Conservation (phyloP, 35 echinoderm and acorn worm species). For the Lytechinus pictus region DNA sequence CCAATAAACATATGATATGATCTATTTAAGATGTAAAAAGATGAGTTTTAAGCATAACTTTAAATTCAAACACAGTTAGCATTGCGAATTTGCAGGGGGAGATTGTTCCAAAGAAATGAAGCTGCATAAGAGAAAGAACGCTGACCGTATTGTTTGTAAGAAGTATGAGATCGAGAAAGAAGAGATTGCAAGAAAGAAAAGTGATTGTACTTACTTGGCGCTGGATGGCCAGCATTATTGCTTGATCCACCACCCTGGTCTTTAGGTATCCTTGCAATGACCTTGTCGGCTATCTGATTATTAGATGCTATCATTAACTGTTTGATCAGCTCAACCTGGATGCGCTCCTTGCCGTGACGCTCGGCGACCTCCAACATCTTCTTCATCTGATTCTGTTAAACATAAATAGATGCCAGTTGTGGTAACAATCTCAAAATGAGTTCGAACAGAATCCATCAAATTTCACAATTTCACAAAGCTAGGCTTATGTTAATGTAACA, state of each 20-base stretch:
- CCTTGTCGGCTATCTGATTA: constrained; percentile 67
- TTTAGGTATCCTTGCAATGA: constrained; percentile 77
- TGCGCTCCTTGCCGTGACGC: constrained; percentile 65
- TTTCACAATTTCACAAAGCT: too few relatives aligned
- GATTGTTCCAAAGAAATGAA: too few relatives aligned
- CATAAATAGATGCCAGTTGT: not conserved
- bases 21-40: not conserved
- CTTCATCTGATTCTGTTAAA: constrained; percentile 68
- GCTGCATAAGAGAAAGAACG: too few relatives aligned
- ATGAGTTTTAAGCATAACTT: not conserved
- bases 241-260: constrained; percentile 63
- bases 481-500: too few relatives aligned
- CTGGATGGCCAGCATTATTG: not conserved
- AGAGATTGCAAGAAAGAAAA: not conserved
- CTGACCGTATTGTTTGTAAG: too few relatives aligned
- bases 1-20: too few relatives aligned
- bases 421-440: too few relatives aligned
- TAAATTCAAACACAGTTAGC: too few relatives aligned
- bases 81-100: too few relatives aligned
- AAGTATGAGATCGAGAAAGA: too few relatives aligned
- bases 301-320: constrained; percentile 76
- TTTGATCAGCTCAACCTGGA: constrained; percentile 72
- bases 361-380: constrained; percentile 82
- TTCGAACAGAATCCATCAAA: too few relatives aligned
- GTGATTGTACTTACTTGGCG: not conserved